Evolutionary conservation across 2,888 invertebrate genomes (phyloP).

Genomic region (Caenorhabditis imperialis): DNA sequence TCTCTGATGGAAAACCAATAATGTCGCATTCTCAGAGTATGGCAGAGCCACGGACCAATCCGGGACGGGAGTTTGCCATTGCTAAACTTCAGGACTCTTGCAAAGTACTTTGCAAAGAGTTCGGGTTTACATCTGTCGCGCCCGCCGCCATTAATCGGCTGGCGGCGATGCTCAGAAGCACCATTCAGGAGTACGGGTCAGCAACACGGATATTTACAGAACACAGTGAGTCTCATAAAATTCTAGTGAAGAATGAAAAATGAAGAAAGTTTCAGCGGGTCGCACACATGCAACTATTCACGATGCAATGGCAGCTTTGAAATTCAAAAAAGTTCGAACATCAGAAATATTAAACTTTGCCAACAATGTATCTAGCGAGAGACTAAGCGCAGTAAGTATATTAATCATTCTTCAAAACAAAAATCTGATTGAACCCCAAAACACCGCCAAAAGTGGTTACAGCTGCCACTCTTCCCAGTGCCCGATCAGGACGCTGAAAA

Average conservation of each 20-base stretch:
- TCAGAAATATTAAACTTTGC: slow-evolving; percentile 25
- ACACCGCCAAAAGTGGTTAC: slow-evolving; percentile 3
- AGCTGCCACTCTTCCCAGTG: slow-evolving; percentile 45
- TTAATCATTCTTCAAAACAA: background rate
- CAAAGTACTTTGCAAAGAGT: slow-evolving; percentile 27
- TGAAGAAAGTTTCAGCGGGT: slow-evolving; percentile 40
- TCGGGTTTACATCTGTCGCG: slow-evolving; percentile 37
- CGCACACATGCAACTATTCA: slow-evolving; percentile 25
- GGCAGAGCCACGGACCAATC: background rate
- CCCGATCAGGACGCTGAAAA: slow-evolving; percentile 6
- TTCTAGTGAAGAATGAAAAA: background rate
- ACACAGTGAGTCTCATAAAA: slow-evolving; percentile 14
- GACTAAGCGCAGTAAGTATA: slow-evolving; percentile 33
- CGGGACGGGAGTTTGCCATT: slow-evolving; percentile 14
- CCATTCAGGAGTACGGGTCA: slow-evolving; percentile 10
- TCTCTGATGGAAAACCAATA: no score
- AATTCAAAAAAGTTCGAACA: slow-evolving; percentile 11
- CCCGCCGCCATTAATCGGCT: slow-evolving; percentile 14
- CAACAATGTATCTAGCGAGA: slow-evolving; percentile 6
- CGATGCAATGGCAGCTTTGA: slow-evolving; percentile 41
- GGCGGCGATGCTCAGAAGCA: slow-evolving; percentile 20
- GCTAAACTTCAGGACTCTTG: slow-evolving; percentile 36
- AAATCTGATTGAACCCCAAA: background rate
- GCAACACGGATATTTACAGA: slow-evolving; percentile 39
- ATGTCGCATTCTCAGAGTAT: slow-evolving; percentile 30